Evolutionary conservation across 2,113 vertebrate species (phyloP), one percentile per base, ranked within the genome.

Genomic region (Tetraodon nigroviridis): DNA sequence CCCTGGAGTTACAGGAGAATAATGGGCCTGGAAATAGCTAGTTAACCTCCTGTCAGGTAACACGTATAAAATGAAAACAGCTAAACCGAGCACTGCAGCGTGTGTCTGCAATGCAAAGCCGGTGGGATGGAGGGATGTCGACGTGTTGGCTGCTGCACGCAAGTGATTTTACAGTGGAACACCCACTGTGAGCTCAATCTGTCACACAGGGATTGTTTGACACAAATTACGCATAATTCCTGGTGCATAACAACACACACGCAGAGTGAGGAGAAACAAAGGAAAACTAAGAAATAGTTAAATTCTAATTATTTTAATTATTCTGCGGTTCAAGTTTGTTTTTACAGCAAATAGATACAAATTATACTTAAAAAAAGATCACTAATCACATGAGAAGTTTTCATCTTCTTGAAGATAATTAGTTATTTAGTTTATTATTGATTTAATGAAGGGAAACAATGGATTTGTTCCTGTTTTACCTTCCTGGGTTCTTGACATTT

Each of bases 41-140:
- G 77, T 88, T 86, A 86, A 86, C 81, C 84, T 83, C 37, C 69
- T 81, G 84, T 84, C 84, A 86, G 76, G 71, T 86, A 66, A 82
- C 69, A 71, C 80, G 81, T 74, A 65, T 84, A 83, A 82, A 37
- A 50, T 44, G 81, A 84, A 83, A 80, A 66, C 79, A 73, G 32
- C 32, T 37, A 37, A 37, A 37, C 10, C 3, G 32, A 37, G 32
- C 8, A 10, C 32, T 37, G 32, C 32, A 37, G 32, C 8, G 32
- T 37, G 32, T 10, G 32, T 37, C 32, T 37, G 32, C 32, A 12
- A 50, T 19, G 49, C 77, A 60, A 49, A 61, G 51, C 58, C 47
- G 73, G 67, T 50, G 37, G 51, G 80, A 68, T 59, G 74, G 49
- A 73, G 64, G 54, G 73, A 75, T 71, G 73, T 75, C 78, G 76